phyloP scores from a whole-genome alignment of 2,113 vertebrate genomes.

The Myotis davidii region DNA sequence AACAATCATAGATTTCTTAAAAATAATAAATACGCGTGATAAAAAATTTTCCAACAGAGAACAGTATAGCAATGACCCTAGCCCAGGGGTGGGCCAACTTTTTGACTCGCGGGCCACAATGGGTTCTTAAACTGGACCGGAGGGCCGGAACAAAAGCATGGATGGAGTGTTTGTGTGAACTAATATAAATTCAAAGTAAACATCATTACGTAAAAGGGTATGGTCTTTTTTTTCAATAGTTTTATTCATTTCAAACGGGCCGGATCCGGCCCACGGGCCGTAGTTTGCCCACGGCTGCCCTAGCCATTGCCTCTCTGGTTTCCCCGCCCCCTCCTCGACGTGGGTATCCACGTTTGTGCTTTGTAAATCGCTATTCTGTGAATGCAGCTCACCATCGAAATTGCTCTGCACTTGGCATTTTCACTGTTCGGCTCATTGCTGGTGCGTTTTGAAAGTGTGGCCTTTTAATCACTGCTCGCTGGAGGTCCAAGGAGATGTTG shows the following conservation, averaged over 20 bases:
- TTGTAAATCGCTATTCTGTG: not conserved
- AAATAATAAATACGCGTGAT: not conserved
- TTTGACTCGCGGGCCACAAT: no score
- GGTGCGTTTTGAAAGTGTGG: fast-evolving
- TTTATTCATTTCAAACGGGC: no score
- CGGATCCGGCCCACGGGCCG: no score
- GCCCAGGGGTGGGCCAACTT: no score
- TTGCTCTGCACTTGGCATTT: not conserved
- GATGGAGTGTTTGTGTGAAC: no score
- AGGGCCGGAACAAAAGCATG: no score
- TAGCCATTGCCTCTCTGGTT: fast-evolving
- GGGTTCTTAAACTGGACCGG: no score
- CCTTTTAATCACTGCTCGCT: not conserved
- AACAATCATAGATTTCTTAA: not conserved
- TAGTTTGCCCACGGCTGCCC: no score
- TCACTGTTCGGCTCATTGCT: not conserved
- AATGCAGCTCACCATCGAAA: fast-evolving
- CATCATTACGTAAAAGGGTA: no score
- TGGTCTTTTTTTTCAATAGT: no score
- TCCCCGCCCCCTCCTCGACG: not conserved
- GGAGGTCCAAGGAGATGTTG: not conserved
- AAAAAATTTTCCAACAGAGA: not conserved
- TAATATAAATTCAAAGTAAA: no score
- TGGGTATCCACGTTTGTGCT: no score
- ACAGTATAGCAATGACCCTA: not conserved